phyloP scores from a whole-genome alignment of 2,113 vertebrate genomes.

The Platichthys flesus region DNA sequence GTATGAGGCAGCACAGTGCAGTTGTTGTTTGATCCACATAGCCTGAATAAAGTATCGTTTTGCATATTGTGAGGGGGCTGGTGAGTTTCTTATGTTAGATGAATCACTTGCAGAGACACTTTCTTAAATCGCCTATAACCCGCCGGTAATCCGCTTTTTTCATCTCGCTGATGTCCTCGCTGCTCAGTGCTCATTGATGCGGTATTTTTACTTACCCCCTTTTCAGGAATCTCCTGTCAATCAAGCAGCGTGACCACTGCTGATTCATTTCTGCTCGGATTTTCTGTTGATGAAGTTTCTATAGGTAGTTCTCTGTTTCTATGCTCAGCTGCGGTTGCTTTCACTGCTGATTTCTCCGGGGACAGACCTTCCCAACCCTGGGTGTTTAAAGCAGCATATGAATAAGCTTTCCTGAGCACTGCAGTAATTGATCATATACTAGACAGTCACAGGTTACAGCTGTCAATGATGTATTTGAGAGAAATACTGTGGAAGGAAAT shows the following conservation, averaged over 20 bases:
- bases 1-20: constrained; percentile 41
- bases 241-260: constrained; percentile 31
- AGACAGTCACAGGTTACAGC: constrained; percentile 27
- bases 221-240: constrained; percentile 37
- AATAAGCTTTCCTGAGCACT: neutral
- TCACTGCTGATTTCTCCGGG: constrained; percentile 59
- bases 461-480: constrained; percentile 7
- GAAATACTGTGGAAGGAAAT: constrained; percentile 3
- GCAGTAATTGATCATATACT: constrained; percentile 30
- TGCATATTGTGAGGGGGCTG: constrained; percentile 47
- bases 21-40: constrained; percentile 54
- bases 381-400: constrained; percentile 53
- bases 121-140: constrained; percentile 57
- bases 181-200: constrained; percentile 40
- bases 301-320: neutral
- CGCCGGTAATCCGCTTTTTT: constrained; percentile 38
- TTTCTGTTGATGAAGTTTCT: constrained; percentile 38
- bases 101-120: constrained; percentile 52
- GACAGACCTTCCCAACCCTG: constrained; percentile 12
- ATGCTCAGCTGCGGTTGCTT: constrained; percentile 14
- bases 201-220: constrained; percentile 30
- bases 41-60: constrained; percentile 45
- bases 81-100: constrained; percentile 62
- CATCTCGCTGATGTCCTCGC: constrained; percentile 34
- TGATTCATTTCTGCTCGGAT: constrained; percentile 14